Conservation (phyloP, 2,888 invertebrate genomes). For the Zygaena filipendulae region DNA sequence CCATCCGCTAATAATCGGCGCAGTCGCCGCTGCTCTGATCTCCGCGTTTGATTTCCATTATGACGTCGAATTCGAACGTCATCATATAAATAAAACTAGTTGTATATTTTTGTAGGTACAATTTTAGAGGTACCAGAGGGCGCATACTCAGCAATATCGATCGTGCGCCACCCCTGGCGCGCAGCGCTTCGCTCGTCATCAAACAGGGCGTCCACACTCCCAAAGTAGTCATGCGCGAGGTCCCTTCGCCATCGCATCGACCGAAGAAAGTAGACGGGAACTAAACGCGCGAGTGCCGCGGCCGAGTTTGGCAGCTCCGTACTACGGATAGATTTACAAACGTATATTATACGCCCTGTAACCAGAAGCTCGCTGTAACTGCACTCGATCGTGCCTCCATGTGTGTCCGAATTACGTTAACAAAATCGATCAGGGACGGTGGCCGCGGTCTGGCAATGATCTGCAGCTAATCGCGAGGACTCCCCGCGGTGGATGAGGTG, state of each 20-base stretch:
- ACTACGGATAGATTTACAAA: constrained; percentile 19
- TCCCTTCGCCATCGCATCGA: constrained; percentile 40
- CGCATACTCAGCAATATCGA: constrained; percentile 35
- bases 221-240: constrained; percentile 48
- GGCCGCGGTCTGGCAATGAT: constrained; percentile 29
- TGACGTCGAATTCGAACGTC: constrained; percentile 44
- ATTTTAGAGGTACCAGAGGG: constrained; percentile 29
- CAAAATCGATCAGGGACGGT: constrained; percentile 28
- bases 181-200: constrained; percentile 20
- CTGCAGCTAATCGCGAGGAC: constrained; percentile 30
- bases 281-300: constrained; percentile 57
- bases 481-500: constrained; percentile 22
- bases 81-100: constrained; percentile 39
- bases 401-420: constrained; percentile 27
- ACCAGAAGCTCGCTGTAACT: constrained; percentile 31
- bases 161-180: constrained; percentile 30
- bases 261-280: constrained; percentile 32
- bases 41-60: constrained; percentile 25
- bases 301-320: constrained; percentile 41
- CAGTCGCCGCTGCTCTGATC: constrained; percentile 15
- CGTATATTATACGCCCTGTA: constrained; percentile 32
- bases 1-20: no score
- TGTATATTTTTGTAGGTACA: constrained; percentile 26
- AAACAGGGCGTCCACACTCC: constrained; percentile 30
- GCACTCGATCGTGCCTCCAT: constrained; percentile 29